A percentile compares a stretch with the other conserved stretches of the same genome.
Conservation (phyloP, 2,888 invertebrate genomes). For the Caenorhabditis sinica region DNA sequence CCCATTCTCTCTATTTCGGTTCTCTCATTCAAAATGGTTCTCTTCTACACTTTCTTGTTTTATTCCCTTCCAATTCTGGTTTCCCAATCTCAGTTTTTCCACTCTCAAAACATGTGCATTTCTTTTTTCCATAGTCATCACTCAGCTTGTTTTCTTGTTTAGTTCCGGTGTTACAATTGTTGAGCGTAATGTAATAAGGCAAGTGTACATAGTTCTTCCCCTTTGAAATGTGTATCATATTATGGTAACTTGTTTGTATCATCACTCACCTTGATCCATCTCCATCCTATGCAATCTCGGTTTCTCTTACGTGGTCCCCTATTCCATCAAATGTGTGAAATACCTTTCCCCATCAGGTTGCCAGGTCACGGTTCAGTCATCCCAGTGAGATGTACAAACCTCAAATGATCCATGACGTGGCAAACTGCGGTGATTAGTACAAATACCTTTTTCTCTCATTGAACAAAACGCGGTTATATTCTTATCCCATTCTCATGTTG, state of each 20-base stretch:
- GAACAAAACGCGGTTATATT: slow-evolving; percentile 48
- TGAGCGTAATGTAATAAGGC: slow-evolving; percentile 61
- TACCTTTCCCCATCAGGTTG: slow-evolving; percentile 11
- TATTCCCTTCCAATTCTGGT: slow-evolving; percentile 46
- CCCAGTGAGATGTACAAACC: neutral
- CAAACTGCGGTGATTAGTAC: slow-evolving; percentile 50
- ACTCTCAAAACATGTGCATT: slow-evolving; percentile 54
- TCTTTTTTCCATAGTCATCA: slow-evolving; percentile 17
- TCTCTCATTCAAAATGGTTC: slow-evolving; percentile 51
- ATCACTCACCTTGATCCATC: slow-evolving; percentile 40
- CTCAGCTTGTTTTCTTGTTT: slow-evolving; percentile 32
- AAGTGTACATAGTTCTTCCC: slow-evolving; percentile 36
- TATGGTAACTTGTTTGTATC: slow-evolving; percentile 47
- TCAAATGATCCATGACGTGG: slow-evolving; percentile 39
- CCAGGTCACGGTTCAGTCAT: slow-evolving; percentile 29
- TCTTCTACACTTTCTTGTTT: slow-evolving; percentile 38
- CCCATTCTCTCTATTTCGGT: slow-evolving; percentile 52
- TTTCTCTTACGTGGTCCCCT: slow-evolving; percentile 56
- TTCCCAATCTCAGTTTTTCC: slow-evolving; percentile 58
- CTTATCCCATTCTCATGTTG: slow-evolving; percentile 32
- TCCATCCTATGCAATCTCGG: slow-evolving; percentile 55
- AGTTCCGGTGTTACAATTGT: slow-evolving; percentile 61
- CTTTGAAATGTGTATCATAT: slow-evolving; percentile 60
- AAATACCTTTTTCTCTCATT: slow-evolving; percentile 41
- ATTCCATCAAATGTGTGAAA: slow-evolving; percentile 46